Percentiles rank a stretch among this genome's conserved stretches.
Conservation (phyloP, 2,797 vertebrate species). For the Allochrocebus solatus region DNA sequence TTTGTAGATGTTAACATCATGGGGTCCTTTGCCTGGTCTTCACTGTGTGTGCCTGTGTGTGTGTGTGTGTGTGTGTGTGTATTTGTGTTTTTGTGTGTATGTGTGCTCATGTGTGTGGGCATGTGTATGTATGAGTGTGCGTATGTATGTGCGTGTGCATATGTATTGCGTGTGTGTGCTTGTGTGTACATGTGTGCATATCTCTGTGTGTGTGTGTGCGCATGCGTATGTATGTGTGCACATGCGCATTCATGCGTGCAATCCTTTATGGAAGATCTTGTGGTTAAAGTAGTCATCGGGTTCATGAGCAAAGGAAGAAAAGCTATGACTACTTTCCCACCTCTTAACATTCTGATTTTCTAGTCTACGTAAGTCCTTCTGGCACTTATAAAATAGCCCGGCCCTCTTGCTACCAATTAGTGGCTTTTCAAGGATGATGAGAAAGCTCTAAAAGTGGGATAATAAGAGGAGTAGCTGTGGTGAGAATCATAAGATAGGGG, state of each 20-base stretch:
- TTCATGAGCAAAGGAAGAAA: neutral
- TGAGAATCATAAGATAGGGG: neutral
- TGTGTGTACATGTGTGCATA: no score
- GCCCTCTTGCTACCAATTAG: neutral
- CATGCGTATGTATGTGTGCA: rapidly evolving
- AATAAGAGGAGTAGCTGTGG: neutral
- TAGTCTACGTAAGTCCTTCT: conserved; percentile 1
- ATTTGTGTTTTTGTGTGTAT: rapidly evolving
- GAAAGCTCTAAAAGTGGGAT: neutral
- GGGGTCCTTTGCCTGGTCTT: neutral
- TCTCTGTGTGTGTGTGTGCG: rapidly evolving
- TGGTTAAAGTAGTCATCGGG: neutral
- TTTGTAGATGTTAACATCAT: neutral
- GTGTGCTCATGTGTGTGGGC: no score
- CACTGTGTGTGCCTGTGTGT: rapidly evolving
- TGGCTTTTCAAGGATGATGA: conserved; percentile 8
- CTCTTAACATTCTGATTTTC: conserved; percentile 16
- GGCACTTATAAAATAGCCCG: neutral
- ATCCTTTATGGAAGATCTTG: neutral
- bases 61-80: no score
- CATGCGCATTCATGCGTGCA: neutral
- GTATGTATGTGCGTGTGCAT: rapidly evolving
- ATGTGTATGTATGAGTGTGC: no score
- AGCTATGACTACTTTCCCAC: neutral
- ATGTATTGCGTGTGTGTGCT: no score